phyloP scores from a whole-genome alignment of 2,113 vertebrate species.

The Syngnathus floridae region DNA sequence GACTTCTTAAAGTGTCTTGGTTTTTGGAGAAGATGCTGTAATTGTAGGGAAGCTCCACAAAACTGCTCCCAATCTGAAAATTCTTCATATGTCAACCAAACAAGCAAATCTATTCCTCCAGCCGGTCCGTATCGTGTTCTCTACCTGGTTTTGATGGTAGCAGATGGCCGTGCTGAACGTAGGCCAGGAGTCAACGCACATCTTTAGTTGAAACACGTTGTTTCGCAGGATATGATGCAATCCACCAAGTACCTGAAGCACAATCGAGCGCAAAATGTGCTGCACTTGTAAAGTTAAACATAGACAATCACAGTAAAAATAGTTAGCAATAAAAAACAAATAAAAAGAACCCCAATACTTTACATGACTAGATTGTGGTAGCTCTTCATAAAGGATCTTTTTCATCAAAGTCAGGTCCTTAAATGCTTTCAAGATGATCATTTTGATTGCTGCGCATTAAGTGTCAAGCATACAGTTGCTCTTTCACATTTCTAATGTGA shows the following conservation, averaged over 20 bases:
- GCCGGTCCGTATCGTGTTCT: neutral
- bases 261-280: no score
- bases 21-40: neutral
- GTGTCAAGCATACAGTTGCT: neutral
- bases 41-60: neutral
- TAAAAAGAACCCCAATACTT: no score
- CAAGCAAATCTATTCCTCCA: neutral
- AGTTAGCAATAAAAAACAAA: no score
- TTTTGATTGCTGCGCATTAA: neutral
- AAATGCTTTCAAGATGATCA: neutral
- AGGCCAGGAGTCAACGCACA: conserved; percentile 1
- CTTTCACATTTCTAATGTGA: neutral
- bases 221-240: neutral
- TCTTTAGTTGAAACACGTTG: neutral
- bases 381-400: neutral
- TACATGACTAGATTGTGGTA: neutral
- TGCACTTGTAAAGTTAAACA: neutral
- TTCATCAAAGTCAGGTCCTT: neutral
- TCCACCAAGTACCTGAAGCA: neutral
- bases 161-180: conserved; percentile 3
- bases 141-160: neutral
- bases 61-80: neutral
- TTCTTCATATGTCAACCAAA: neutral
- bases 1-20: neutral
- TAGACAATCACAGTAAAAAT: no score